A percentile compares a stretch with the other conserved stretches of the same genome.
These are phyloP conservation scores for Pandemis corylana DNA, from an alignment of 2,888 invertebrate genomes.

Conservation along the genomic window DNA sequence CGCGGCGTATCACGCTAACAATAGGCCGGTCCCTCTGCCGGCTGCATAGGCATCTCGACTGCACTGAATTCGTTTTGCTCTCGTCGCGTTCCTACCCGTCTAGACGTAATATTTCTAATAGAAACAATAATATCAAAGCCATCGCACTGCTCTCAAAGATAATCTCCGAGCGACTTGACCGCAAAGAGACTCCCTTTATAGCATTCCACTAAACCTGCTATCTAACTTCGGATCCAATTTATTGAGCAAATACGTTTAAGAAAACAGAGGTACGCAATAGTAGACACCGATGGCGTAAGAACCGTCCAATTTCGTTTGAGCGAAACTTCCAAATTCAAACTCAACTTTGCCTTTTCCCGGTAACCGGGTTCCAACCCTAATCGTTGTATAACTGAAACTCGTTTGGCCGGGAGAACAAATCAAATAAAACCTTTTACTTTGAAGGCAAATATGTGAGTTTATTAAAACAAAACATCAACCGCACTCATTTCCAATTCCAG, in stretches of 20 bases:
- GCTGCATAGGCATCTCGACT: conserved; percentile 56
- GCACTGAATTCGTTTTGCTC: conserved; percentile 70
- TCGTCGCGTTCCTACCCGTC: conserved; percentile 73
- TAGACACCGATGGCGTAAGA: conserved; percentile 45
- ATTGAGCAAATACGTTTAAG: conserved; percentile 40
- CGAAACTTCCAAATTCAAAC: conserved; percentile 50
- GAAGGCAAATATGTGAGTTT: conserved; percentile 76
- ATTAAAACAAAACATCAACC: conserved; percentile 78
- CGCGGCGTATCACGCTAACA: conserved; percentile 77
- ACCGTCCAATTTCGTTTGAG: conserved; percentile 46
- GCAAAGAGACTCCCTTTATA: conserved; percentile 26
- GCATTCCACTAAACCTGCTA: conserved; percentile 9
- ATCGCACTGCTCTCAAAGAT: conserved; percentile 57
- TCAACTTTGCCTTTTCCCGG: conserved; percentile 48
- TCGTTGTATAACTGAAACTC: conserved; percentile 55
- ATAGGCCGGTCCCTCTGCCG: conserved; percentile 67
- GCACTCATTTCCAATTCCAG: conserved; percentile 76
- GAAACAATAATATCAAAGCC: conserved; percentile 64
- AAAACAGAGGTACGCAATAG: conserved; percentile 39
- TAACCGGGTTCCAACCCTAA: conserved; percentile 53
- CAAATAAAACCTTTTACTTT: conserved; percentile 76
- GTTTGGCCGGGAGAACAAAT: conserved; percentile 61
- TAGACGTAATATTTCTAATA: conserved; percentile 80
- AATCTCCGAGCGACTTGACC: conserved; percentile 30
- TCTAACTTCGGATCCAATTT: conserved; percentile 26